A percentile compares a stretch with the other conserved stretches of the same genome.
Conservation (phyloP, 2,888 invertebrate species). For the Anoncus sp. region DNA sequence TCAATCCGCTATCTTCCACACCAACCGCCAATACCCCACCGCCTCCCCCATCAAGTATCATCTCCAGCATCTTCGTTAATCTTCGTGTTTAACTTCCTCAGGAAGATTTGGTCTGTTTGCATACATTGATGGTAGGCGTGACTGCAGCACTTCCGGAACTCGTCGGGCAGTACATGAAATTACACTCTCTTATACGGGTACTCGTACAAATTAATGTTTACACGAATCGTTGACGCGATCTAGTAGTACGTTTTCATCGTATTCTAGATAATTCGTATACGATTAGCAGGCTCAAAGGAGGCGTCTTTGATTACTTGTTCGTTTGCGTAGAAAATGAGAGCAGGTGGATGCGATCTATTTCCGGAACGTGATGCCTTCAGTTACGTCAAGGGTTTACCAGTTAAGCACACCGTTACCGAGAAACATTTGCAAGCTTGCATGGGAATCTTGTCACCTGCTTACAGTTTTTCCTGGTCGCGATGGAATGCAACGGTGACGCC, state of each 20-base stretch:
- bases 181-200: slow-evolving; percentile 87
- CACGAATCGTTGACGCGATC: neutral
- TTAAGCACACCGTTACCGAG: slow-evolving; percentile 88
- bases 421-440: slow-evolving; percentile 91
- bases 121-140: slow-evolving; percentile 83
- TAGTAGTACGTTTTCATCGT: too few species aligned
- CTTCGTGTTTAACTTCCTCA: slow-evolving; percentile 63
- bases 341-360: slow-evolving; percentile 92
- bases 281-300: neutral
- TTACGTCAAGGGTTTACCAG: slow-evolving; percentile 86
- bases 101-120: slow-evolving; percentile 83
- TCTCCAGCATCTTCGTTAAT: slow-evolving; percentile 12
- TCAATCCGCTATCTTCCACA: too few species aligned
- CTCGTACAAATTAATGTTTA: slow-evolving; percentile 16
- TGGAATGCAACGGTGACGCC: slow-evolving; percentile 86
- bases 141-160: slow-evolving; percentile 86
- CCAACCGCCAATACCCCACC: too few species aligned
- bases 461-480: slow-evolving; percentile 93
- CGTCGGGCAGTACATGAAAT: slow-evolving; percentile 86
- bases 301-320: neutral
- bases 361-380: slow-evolving; percentile 91
- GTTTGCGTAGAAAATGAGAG: slow-evolving; percentile 82
- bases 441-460: slow-evolving; percentile 89
- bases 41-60: neutral
- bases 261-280: too few species aligned